These are phyloP conservation scores for Nebria ingens DNA, from an alignment of 1,140 invertebrate species.

Conservation along the genomic window DNA sequence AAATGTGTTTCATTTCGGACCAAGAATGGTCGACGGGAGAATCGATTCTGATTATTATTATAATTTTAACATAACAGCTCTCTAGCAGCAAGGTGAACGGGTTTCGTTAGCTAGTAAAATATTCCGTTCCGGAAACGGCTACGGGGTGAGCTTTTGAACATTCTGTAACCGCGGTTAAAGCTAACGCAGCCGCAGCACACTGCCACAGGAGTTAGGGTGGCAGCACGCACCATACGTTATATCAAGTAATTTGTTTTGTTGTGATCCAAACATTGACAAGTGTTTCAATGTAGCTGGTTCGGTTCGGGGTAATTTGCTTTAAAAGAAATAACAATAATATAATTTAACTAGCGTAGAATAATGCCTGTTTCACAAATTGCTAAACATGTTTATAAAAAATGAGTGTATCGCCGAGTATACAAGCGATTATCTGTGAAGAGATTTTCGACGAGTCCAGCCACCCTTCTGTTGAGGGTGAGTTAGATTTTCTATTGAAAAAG, in stretches of 20 bases:
- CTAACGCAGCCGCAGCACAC: neutral
- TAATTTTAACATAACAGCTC: too few relatives aligned
- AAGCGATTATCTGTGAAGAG: slow-evolving; percentile 58
- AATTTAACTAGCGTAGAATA: neutral
- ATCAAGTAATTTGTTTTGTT: slow-evolving; percentile 2
- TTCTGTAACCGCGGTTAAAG: too few relatives aligned
- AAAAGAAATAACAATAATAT: neutral
- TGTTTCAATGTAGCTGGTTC: neutral
- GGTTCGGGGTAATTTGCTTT: neutral
- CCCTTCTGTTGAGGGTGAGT: slow-evolving; percentile 64
- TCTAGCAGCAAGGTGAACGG: too few relatives aligned
- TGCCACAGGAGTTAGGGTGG: neutral
- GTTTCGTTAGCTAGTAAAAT: too few relatives aligned
- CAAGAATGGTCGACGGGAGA: too few relatives aligned
- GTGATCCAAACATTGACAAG: neutral
- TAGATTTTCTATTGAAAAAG: too few relatives aligned
- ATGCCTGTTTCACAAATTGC: neutral
- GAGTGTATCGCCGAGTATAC: slow-evolving; percentile 12
- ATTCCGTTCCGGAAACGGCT: too few relatives aligned
- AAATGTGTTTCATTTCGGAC: too few relatives aligned
- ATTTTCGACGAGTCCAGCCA: slow-evolving; percentile 70
- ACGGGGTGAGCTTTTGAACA: too few relatives aligned
- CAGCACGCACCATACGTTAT: neutral
- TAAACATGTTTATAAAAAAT: neutral
- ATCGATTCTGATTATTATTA: too few relatives aligned